A percentile compares a stretch with the other conserved stretches of the same genome.
Conservation (phyloP, 2,888 invertebrate species). For the Pachydiplax longipennis region DNA sequence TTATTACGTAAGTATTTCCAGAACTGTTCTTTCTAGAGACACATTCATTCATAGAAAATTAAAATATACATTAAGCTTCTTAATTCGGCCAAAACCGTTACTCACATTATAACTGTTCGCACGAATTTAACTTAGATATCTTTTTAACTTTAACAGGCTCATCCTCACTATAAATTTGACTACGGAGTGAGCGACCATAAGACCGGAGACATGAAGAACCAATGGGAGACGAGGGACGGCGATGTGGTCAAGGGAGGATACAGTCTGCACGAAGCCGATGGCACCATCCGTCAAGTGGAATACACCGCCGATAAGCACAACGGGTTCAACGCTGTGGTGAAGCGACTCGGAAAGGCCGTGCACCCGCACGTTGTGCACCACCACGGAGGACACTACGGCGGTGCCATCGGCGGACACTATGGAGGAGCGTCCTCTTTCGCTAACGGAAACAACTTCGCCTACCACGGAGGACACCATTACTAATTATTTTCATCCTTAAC, state of each 20-base stretch:
- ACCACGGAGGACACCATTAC: neutral
- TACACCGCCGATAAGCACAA: constrained; percentile 64
- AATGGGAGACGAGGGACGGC: constrained; percentile 73
- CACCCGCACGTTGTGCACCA: neutral
- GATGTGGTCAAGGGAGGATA: constrained; percentile 76
- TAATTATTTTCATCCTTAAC: neutral
- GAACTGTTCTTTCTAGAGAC: no score
- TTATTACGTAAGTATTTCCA: neutral
- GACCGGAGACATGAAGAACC: constrained; percentile 76
- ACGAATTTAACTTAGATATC: neutral
- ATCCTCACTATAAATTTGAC: constrained; percentile 70
- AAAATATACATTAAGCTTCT: neutral
- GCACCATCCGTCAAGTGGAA: constrained; percentile 68
- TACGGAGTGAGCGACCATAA: constrained; percentile 75
- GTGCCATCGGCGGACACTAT: neutral
- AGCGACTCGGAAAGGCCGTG: constrained; percentile 61
- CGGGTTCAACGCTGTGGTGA: constrained; percentile 67
- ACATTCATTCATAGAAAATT: no score
- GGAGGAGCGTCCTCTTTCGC: neutral
- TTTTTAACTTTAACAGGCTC: neutral
- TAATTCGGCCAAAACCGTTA: neutral
- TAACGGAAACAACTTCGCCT: neutral
- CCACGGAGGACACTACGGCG: neutral
- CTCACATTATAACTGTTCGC: no score
- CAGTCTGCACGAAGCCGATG: constrained; percentile 71